phyloP scores from a whole-genome alignment of 2,797 vertebrate species.

The Loris lydekkerianus region DNA sequence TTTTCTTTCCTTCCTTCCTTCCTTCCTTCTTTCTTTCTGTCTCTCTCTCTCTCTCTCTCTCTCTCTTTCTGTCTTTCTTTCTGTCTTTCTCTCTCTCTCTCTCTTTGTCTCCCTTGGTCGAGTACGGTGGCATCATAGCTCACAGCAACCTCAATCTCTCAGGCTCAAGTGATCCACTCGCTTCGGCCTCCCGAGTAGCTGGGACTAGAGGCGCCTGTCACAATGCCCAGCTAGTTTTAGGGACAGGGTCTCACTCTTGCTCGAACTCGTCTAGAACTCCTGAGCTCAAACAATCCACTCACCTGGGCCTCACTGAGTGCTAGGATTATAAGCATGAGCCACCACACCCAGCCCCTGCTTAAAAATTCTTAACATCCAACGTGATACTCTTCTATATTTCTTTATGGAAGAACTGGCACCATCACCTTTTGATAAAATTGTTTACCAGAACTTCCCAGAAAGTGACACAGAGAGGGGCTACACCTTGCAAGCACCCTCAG shows the following conservation, averaged over 20 bases:
- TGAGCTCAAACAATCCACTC: too few relatives aligned
- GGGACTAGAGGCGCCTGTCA: too few relatives aligned
- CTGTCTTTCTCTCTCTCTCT: not conserved
- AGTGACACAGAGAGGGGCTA: not conserved
- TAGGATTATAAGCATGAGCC: too few relatives aligned
- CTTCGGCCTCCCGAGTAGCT: not conserved
- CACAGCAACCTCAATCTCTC: not conserved
- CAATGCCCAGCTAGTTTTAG: too few relatives aligned
- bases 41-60: too few relatives aligned
- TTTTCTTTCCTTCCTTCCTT: too few relatives aligned
- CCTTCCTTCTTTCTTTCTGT: too few relatives aligned
- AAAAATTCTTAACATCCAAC: not conserved
- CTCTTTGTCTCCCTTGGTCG: not conserved
- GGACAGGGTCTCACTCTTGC: too few relatives aligned
- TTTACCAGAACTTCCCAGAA: conserved; percentile 28
- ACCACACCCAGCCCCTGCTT: not conserved
- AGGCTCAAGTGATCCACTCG: not conserved
- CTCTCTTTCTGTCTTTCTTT: too few relatives aligned
- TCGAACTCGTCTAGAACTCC: too few relatives aligned
- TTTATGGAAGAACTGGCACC: not conserved
- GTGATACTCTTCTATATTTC: not conserved
- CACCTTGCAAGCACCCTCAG: not conserved
- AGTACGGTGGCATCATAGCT: not conserved
- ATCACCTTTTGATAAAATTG: conserved; percentile 19
- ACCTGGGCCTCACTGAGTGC: too few relatives aligned